Conservation (phyloP, 2,797 vertebrate genomes). For the Pseudopleuronectes americanus region DNA sequence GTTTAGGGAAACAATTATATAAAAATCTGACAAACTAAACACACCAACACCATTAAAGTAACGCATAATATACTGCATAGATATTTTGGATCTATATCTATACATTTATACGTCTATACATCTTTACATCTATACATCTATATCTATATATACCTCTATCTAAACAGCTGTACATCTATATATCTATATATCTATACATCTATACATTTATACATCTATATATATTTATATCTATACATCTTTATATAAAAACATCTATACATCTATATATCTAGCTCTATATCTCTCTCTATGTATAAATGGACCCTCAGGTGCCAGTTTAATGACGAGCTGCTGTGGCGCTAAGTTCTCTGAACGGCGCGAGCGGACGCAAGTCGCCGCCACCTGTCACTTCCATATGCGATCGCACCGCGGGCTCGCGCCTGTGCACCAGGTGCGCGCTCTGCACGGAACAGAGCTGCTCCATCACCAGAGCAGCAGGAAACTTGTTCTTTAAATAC, state of each 20-base stretch:
- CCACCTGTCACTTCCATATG: conserved; percentile 83
- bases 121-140: no score
- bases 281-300: not conserved
- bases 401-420: conserved; percentile 38
- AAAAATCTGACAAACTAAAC: not conserved
- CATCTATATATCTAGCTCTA: not conserved
- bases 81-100: not conserved
- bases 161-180: not conserved
- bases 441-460: not conserved
- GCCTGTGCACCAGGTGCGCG: conserved; percentile 61
- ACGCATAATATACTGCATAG: accelerated
- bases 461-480: not conserved
- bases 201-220: no score
- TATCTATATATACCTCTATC: not conserved
- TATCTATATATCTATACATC: not conserved
- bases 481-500: no score
- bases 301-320: conserved; percentile 13
- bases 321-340: conserved; percentile 49
- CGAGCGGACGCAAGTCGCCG: conserved; percentile 57
- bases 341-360: conserved; percentile 68
- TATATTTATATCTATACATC: no score
- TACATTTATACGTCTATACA: no score
- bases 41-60: not conserved
- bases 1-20: no score
- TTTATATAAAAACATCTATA: no score